Evolutionary conservation across 2,113 vertebrate species (phyloP).

Genomic region (Bucco capensis): DNA sequence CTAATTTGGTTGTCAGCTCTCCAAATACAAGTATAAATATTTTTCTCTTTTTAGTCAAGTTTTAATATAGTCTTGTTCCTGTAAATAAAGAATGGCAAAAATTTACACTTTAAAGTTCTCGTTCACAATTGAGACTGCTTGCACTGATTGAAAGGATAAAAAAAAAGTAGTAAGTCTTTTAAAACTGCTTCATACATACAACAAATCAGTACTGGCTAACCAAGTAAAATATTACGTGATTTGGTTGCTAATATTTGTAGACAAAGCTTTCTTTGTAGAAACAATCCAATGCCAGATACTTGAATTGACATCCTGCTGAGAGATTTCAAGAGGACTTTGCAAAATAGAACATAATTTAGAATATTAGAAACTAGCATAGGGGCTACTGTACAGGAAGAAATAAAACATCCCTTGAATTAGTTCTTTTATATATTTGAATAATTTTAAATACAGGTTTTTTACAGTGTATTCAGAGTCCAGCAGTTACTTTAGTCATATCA

Average conservation of each 20-base stretch:
- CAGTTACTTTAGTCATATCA: constrained; percentile 9
- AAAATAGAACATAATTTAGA: not conserved
- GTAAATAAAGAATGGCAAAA: not conserved
- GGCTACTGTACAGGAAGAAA: not conserved
- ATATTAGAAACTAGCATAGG: not conserved
- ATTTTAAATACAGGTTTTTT: not conserved
- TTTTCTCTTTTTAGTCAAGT: not conserved
- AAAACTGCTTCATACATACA: not conserved
- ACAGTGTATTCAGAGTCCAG: not conserved
- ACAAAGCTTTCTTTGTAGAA: not conserved
- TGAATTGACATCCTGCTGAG: not conserved
- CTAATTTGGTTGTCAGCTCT: not conserved
- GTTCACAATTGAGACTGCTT: not conserved
- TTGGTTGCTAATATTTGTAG: not conserved
- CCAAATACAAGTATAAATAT: not conserved
- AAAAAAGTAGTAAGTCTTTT: not conserved
- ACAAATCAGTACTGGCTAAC: not conserved
- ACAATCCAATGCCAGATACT: not conserved
- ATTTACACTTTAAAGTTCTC: not conserved
- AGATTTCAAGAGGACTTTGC: not conserved
- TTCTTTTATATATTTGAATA: not conserved
- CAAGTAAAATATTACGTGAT: not conserved
- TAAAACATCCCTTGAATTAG: not conserved
- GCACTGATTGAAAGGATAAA: not conserved
- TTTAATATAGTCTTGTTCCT: not conserved